Evolutionary conservation across 2,888 invertebrate species (phyloP), one percentile per base, ranked within the genome.

Genomic region (Dicycla oo): DNA sequence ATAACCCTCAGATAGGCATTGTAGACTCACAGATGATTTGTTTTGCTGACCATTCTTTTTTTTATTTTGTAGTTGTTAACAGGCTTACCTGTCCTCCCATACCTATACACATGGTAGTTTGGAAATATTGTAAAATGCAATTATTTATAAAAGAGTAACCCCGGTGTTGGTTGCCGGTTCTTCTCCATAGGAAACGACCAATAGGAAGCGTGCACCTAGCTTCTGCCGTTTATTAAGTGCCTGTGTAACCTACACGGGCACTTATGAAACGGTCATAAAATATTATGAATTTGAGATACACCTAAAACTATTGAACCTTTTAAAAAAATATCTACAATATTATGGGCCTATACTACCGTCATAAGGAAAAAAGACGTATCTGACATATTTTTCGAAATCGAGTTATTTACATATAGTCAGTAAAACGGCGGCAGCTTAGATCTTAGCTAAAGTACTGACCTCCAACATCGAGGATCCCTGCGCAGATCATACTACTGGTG

Each of bases 401-500:
- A n/a, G n/a, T n/a, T n/a, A n/a, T n/a, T n/a, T n/a, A n/a, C n/a
- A n/a, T n/a, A n/a, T n/a, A n/a, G n/a, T n/a, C n/a, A n/a, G n/a
- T n/a, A n/a, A n/a, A n/a, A n/a, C n/a, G n/a, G n/a, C n/a, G n/a
- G n/a, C n/a, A n/a, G n/a, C n/a, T n/a, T n/a, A 26, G 3, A 3
- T 8, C 8, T 34, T 13, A 20, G 10, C 8, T 13, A 49, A 26
- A 15, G 23, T 23, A 78, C 68, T 79, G 11, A 93, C 95, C 95
- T 82, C 95, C 95, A 2, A 90, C 67, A n/a, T 91, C 93, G 0
- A 94, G 84, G 5, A 93, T 69, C 0, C 96, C 96, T 0, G 96
- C 94, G 82, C 96, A 96, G 60, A 96, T 81, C 96, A 96, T 96
- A 81, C 85, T 92, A 6, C 45, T 57, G 10, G 95, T 94, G 83